Evolutionary conservation across 2,797 vertebrate species (phyloP).

Genomic region (Melanotaenia boesemani): DNA sequence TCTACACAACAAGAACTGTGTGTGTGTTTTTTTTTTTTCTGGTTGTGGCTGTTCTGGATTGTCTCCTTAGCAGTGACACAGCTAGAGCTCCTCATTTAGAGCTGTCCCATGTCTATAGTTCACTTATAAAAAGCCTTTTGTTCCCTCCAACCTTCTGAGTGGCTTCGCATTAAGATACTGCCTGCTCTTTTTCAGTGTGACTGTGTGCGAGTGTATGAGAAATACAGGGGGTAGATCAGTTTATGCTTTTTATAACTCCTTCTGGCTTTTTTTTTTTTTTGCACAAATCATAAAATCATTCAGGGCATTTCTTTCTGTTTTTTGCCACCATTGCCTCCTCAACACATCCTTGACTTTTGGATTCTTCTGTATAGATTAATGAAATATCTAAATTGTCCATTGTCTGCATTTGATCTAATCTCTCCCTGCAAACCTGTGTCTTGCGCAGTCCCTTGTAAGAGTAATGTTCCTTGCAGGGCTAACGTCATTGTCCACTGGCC

Average conservation of each 20-base stretch:
- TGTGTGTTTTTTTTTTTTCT: neutral
- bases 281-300: constrained; percentile 47
- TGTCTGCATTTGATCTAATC: constrained; percentile 24
- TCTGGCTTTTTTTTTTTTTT: constrained; percentile 29
- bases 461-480: constrained; percentile 63
- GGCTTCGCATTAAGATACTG: constrained; percentile 53
- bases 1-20: constrained; percentile 49
- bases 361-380: constrained; percentile 12
- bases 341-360: constrained; percentile 16
- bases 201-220: constrained; percentile 25
- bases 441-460: constrained; percentile 64
- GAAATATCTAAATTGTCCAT: constrained; percentile 6
- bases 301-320: constrained; percentile 19
- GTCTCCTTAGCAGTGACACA: constrained; percentile 40
- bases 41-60: constrained; percentile 11
- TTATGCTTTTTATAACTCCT: constrained; percentile 25
- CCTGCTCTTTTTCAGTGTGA: constrained; percentile 48
- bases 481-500: constrained; percentile 75
- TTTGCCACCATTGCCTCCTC: constrained; percentile 15
- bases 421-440: constrained; percentile 20
- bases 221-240: constrained; percentile 30
- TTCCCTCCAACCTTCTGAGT: constrained; percentile 56
- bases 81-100: constrained; percentile 51
- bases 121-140: constrained; percentile 69
- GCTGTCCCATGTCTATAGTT: constrained; percentile 51